Evolutionary conservation across 2,113 vertebrate genomes (phyloP).

Genomic region (Collichthys lucidus): DNA sequence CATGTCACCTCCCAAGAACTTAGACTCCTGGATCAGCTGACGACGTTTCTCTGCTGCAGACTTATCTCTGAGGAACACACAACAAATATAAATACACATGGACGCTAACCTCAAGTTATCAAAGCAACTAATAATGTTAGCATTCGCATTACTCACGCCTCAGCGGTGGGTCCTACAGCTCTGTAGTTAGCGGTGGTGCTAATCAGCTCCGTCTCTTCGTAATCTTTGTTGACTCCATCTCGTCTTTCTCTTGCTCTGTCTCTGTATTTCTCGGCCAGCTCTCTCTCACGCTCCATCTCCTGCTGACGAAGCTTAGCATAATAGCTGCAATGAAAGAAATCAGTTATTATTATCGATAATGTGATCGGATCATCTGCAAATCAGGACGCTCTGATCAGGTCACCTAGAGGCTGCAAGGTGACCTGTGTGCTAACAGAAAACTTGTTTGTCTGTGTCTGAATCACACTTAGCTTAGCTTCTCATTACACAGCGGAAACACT

Average conservation of each 20-base stretch:
- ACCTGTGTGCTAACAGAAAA: not conserved
- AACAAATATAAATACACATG: not conserved
- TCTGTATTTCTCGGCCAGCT: slow-evolving; percentile 96
- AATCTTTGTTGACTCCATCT: slow-evolving; percentile 98
- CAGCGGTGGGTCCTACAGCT: slow-evolving; percentile 58
- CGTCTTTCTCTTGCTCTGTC: slow-evolving; percentile 94
- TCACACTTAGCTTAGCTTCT: no score
- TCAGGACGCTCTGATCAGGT: not conserved
- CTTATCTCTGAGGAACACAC: slow-evolving; percentile 85
- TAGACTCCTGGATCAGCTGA: slow-evolving; percentile 98
- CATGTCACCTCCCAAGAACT: slow-evolving; percentile 99
- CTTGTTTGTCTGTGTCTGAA: no score
- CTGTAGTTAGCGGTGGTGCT: slow-evolving; percentile 95
- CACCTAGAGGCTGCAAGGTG: not conserved
- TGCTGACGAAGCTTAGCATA: slow-evolving; percentile 97
- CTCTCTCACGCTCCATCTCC: slow-evolving; percentile 95
- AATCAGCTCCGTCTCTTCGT: slow-evolving; percentile 97
- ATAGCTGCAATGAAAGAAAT: slow-evolving; percentile 85
- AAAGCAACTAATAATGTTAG: not conserved
- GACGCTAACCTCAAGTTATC: not conserved
- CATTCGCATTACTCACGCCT: slow-evolving; percentile 12
- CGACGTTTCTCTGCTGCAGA: slow-evolving; percentile 97
- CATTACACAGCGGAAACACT: no score
- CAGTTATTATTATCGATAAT: not conserved
- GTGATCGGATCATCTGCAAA: not conserved